Evolutionary conservation across 2,113 vertebrate species (phyloP), one percentile per base, ranked within the genome.

Genomic region (Oceanodroma tethys): DNA sequence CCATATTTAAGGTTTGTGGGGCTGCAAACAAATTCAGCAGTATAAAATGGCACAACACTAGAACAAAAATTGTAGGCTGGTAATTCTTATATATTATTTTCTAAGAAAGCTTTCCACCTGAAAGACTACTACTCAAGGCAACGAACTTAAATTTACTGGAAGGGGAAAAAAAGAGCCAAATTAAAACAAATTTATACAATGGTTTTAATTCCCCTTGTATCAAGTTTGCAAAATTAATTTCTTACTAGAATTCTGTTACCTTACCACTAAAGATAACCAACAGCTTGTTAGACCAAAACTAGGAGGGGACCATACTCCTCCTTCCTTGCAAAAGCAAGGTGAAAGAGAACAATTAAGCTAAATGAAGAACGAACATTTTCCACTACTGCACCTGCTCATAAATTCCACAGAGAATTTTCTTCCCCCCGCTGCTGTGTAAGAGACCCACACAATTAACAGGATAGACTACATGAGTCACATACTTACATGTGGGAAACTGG

Each of bases 11-110:
- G 67, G 63, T 81, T 85, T 81, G 83, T 7, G 22, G 68, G 68
- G 22, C 89, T 95, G 92, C 86, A 90, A 90, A 93, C 78, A 90
- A 96, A 88, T 81, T 90, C 40, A 90, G 80, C 92, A 95, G 86
- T 76, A 82, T 70, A 50, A 48, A 88, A 93, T n/a, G 67, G 86
- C n/a, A 45, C 19, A 81, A 95, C 40, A 87, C 23, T 7, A 56
- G 79, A 74, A 59, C 52, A 62, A 82, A 72, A 81, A 36, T 10
- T 83, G 30, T 53, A 91, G 70, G 67, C 78, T 81, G 53, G 59
- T 45, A 62, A 73, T 52, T 82, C 59, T 71, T 75, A 65, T 18
- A 26, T 27, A 21, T n/a, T 55, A 38, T 75, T 86, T 84, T 87
- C 30, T 34, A 71, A 75, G 58, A 90, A 94, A 95, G 70, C 29